Evolutionary conservation across 2,113 vertebrate species (phyloP).

Genomic region (Oreochromis tanganicae): DNA sequence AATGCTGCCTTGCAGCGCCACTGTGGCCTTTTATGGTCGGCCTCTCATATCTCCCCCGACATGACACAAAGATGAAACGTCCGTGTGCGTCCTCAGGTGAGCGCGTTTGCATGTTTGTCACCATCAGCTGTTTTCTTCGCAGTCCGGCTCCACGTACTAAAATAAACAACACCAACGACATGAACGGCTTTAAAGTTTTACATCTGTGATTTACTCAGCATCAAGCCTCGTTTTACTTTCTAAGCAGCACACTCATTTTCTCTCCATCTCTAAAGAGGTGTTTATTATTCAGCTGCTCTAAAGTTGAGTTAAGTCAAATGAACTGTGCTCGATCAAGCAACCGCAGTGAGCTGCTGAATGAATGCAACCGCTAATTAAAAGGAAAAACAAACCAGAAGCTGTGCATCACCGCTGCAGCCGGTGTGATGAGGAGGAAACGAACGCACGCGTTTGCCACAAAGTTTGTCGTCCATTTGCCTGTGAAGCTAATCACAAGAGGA

Average conservation of each 20-base stretch:
- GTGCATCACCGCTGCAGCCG: not conserved
- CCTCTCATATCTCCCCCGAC: conserved; percentile 35
- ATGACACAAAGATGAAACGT: conserved; percentile 24
- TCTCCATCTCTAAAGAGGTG: not conserved
- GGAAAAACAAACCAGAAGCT: not conserved
- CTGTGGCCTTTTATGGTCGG: conserved; percentile 67
- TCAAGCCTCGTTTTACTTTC: not conserved
- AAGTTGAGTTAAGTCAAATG: not conserved
- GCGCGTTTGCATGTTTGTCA: not conserved
- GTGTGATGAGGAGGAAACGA: conserved; percentile 3
- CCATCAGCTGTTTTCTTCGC: not conserved
- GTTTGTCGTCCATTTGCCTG: not conserved
- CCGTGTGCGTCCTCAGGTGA: not conserved
- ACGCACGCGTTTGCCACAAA: not conserved
- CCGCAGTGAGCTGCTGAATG: not conserved
- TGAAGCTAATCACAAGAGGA: conserved; percentile 34
- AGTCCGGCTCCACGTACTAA: not conserved
- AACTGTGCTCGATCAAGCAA: not conserved
- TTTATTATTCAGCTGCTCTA: not conserved
- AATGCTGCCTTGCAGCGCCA: conserved; percentile 9
- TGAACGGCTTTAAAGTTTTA: not conserved
- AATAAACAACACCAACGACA: not conserved
- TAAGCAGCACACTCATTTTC: not conserved
- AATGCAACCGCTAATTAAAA: not conserved
- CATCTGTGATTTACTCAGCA: not conserved